Conservation (phyloP, 1,140 invertebrate genomes). For the Eriosoma lanigerum region DNA sequence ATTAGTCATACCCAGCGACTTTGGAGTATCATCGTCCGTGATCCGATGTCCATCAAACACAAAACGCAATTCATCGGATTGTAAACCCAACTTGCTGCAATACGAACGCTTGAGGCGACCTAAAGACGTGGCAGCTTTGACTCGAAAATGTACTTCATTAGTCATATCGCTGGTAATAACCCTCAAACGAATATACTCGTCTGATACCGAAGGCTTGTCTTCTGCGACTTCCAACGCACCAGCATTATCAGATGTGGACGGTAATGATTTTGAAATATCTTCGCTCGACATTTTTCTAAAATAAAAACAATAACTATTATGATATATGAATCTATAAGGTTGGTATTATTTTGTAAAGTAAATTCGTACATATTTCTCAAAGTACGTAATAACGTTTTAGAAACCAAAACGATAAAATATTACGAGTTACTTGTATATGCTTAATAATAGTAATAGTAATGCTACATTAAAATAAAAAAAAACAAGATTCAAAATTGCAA, state of each 20-base stretch:
- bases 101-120: conserved; percentile 80
- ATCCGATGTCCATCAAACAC: conserved; percentile 78
- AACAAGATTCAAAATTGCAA: no score
- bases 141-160: conserved; percentile 81
- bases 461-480: neutral
- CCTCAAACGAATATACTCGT: conserved; percentile 15
- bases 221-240: neutral
- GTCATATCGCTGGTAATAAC: conserved; percentile 55
- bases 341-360: no score
- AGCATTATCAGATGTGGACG: neutral
- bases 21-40: conserved; percentile 78
- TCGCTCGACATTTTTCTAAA: conserved; percentile 20
- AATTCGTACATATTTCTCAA: no score
- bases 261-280: neutral
- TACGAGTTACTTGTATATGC: no score
- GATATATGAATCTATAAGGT: no score
- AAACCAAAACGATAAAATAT: no score
- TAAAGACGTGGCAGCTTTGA: conserved; percentile 80
- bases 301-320: neutral
- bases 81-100: conserved; percentile 70
- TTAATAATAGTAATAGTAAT: neutral
- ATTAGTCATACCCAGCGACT: conserved; percentile 60
- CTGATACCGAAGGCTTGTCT: neutral
- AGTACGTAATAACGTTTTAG: no score
- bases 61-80: conserved; percentile 72